Percentiles rank a stretch among this genome's conserved stretches.
Evolutionary conservation across 2,797 vertebrate genomes (phyloP).

Genomic region (Phalanger gymnotis): DNA sequence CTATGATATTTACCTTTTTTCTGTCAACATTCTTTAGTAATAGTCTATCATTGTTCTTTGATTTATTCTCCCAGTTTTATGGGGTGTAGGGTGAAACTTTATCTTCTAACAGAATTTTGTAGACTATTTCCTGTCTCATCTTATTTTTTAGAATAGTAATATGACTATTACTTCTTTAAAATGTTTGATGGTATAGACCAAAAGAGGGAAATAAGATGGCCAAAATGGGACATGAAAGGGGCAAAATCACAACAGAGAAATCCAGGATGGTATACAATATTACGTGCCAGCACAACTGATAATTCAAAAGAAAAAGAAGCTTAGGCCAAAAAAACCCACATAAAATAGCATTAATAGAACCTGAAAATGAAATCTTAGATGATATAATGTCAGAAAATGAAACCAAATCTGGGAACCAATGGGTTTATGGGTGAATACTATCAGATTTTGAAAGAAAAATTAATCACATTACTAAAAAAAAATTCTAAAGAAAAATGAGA

Average conservation of each 20-base stretch:
- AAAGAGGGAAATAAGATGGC: neutral
- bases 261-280: neutral
- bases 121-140: neutral
- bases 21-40: neutral
- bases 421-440: neutral
- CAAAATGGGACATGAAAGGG: neutral
- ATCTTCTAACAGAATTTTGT: neutral
- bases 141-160: neutral
- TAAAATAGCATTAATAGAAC: neutral
- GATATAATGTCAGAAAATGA: neutral
- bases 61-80: neutral
- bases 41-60: neutral
- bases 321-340: neutral
- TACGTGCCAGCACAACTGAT: neutral
- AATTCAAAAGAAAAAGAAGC: neutral
- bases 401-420: neutral
- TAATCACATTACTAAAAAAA: no score
- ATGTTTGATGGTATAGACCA: neutral
- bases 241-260: neutral
- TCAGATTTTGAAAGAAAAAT: neutral
- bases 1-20: neutral
- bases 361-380: no score
- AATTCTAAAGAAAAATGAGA: no score
- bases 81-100: neutral
- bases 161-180: neutral